These are phyloP conservation scores for Cyprinodon tularosa DNA, from an alignment of 2,113 vertebrate genomes.

Conservation along the genomic window DNA sequence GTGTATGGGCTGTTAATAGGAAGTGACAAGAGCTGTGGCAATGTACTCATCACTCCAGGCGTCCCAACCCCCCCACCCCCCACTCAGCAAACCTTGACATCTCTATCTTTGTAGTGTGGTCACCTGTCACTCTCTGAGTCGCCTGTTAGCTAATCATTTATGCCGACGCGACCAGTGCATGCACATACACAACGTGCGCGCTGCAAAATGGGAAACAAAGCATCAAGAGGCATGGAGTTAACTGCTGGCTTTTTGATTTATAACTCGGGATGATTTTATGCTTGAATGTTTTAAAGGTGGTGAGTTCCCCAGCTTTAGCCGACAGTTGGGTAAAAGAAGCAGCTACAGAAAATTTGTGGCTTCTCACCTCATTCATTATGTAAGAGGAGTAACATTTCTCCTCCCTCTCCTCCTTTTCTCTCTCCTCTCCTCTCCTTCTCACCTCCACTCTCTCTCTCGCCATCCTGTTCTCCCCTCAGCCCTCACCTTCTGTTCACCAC, in stretches of 20 bases:
- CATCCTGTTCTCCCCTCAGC: slow-evolving; percentile 64
- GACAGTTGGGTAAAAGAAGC: slow-evolving; percentile 35
- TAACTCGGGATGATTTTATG: not conserved
- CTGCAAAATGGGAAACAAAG: not conserved
- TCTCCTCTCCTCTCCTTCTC: slow-evolving; percentile 39
- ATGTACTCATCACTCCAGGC: slow-evolving; percentile 70
- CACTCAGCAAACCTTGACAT: slow-evolving; percentile 68
- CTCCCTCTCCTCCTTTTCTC: slow-evolving; percentile 33
- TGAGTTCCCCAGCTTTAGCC: slow-evolving; percentile 13
- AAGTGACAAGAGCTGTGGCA: slow-evolving; percentile 75
- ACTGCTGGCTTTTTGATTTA: not conserved
- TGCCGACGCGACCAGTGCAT: slow-evolving; percentile 38
- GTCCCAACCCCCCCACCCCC: slow-evolving; percentile 41
- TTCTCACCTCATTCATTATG: slow-evolving; percentile 75
- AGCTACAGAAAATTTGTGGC: slow-evolving; percentile 53
- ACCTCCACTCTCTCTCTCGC: slow-evolving; percentile 43
- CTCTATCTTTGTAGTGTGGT: slow-evolving; percentile 71
- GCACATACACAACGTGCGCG: slow-evolving; percentile 18
- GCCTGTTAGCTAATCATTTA: slow-evolving; percentile 56
- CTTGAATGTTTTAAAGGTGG: not conserved
- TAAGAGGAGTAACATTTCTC: slow-evolving; percentile 67
- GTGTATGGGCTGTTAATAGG: slow-evolving; percentile 64
- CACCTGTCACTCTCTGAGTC: slow-evolving; percentile 71
- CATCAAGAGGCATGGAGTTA: not conserved
- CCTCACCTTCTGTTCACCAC: slow-evolving; percentile 79